Percentiles rank a stretch among this genome's conserved stretches.
These are phyloP conservation scores for Agrilus biguttatus DNA, from an alignment of 2,888 invertebrate species.

Conservation along the genomic window DNA sequence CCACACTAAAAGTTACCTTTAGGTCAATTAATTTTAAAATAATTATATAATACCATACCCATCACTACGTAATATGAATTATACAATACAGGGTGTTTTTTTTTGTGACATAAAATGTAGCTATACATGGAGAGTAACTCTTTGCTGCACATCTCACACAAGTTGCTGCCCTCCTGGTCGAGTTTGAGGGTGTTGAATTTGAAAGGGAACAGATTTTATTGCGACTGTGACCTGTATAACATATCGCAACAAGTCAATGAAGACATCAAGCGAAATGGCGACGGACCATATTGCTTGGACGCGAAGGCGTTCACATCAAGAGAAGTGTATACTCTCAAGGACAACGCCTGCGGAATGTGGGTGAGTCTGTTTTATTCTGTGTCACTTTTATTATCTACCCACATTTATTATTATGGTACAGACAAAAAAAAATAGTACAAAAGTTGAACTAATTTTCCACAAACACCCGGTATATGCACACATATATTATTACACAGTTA, in stretches of 20 bases:
- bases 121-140: constrained; percentile 49
- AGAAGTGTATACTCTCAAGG: constrained; percentile 15
- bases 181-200: constrained; percentile 40
- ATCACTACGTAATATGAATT: too few relatives aligned
- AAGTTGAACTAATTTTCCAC: too few relatives aligned
- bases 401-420: too few relatives aligned
- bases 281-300: constrained; percentile 22
- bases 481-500: too few relatives aligned
- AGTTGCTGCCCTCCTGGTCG: constrained; percentile 38
- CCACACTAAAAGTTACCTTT: too few relatives aligned
- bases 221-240: constrained; percentile 40
- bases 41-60: too few relatives aligned
- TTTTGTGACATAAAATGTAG: constrained; percentile 32
- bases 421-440: too few relatives aligned
- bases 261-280: constrained; percentile 15
- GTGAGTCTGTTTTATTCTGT: too few relatives aligned
- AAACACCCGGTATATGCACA: too few relatives aligned
- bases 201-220: constrained; percentile 49
- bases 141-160: constrained; percentile 37
- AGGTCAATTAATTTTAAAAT: too few relatives aligned
- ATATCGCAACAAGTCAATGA: constrained; percentile 17
- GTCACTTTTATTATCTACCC: too few relatives aligned
- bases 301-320: constrained; percentile 12
- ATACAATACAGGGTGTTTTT: neutral
- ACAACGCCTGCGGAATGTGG: constrained; percentile 10